These are phyloP conservation scores for Hiodon tergisus DNA, from an alignment of 2,113 vertebrate species.

Conservation along the genomic window DNA sequence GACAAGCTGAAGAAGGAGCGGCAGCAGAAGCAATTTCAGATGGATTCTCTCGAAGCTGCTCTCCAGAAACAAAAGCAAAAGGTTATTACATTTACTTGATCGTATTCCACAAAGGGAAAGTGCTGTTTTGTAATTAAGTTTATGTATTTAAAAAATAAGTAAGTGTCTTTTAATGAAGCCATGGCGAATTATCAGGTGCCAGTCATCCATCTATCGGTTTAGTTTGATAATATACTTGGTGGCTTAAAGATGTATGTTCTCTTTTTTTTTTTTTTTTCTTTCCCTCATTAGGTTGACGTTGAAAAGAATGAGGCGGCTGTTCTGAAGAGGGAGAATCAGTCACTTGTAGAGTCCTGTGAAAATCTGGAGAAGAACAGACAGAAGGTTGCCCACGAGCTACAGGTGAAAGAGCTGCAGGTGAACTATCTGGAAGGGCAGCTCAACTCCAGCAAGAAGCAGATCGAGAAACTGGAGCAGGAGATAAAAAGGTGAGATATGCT, in stretches of 20 bases:
- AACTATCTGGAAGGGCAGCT: conserved; percentile 82
- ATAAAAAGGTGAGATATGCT: conserved; percentile 72
- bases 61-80: conserved; percentile 89
- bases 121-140: no score
- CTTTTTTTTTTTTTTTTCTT: neutral
- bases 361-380: conserved; percentile 77
- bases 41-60: conserved; percentile 79
- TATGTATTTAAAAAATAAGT: no score
- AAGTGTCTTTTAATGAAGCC: no score
- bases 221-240: no score
- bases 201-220: no score
- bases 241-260: no score
- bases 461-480: conserved; percentile 82
- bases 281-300: conserved; percentile 68
- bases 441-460: conserved; percentile 73
- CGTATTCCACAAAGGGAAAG: neutral
- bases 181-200: no score
- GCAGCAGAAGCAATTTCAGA: conserved; percentile 81
- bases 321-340: conserved; percentile 84
- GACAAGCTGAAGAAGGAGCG: conserved; percentile 86
- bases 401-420: conserved; percentile 82
- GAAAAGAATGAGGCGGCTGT: conserved; percentile 73
- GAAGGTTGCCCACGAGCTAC: conserved; percentile 76
- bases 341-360: conserved; percentile 80
- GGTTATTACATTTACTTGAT: conserved; percentile 49